Conservation (phyloP, 2,888 invertebrate genomes). For the Spisula solida region DNA sequence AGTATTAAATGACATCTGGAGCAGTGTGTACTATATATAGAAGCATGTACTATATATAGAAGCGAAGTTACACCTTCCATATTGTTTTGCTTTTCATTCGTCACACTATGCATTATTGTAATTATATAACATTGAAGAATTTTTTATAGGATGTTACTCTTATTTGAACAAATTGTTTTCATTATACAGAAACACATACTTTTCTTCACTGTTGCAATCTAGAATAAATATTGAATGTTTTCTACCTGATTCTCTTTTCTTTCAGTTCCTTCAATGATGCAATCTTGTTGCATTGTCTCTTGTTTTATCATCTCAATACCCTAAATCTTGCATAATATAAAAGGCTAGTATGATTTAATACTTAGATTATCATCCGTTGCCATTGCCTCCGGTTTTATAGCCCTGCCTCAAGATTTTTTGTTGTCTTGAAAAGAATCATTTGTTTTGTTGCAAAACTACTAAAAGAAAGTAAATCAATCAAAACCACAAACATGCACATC, state of each 20-base stretch:
- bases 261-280: neutral
- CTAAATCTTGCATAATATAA: too few species aligned
- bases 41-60: neutral
- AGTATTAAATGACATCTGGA: constrained; percentile 33
- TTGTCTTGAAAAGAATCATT: too few species aligned
- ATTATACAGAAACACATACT: constrained; percentile 53
- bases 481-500: too few species aligned
- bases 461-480: too few species aligned
- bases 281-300: neutral
- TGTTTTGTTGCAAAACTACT: too few species aligned
- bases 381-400: too few species aligned
- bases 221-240: constrained; percentile 62
- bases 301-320: too few species aligned
- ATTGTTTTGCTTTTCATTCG: constrained; percentile 40
- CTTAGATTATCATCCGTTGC: too few species aligned
- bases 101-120: constrained; percentile 57
- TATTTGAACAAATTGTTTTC: constrained; percentile 50
- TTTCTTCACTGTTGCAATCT: constrained; percentile 62
- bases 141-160: constrained; percentile 49
- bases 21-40: neutral
- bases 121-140: constrained; percentile 42
- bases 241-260: constrained; percentile 36
- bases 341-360: too few species aligned
- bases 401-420: too few species aligned
- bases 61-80: constrained; percentile 23